These are phyloP conservation scores for Caenorhabditis tropicalis DNA, from an alignment of 1,140 invertebrate genomes.

Conservation along the genomic window DNA sequence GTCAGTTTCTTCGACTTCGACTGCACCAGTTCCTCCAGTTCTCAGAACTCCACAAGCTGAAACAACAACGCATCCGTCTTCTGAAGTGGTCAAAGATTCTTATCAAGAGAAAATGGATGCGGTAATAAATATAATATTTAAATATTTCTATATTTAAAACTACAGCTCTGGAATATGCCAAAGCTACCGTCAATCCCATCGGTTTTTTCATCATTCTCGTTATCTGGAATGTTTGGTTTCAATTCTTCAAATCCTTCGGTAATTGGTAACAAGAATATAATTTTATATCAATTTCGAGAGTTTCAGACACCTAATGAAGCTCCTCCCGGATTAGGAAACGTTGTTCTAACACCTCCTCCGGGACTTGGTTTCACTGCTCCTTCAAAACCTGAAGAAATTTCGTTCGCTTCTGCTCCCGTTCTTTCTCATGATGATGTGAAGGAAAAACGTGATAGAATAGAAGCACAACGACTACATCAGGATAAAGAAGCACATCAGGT, in stretches of 20 bases:
- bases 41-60: neutral
- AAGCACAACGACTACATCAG: neutral
- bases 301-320: neutral
- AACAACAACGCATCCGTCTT: neutral
- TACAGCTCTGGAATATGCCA: slow-evolving; percentile 20
- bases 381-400: neutral
- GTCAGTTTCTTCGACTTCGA: neutral
- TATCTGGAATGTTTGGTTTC: neutral
- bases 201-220: neutral
- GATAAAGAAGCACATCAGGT: neutral
- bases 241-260: neutral
- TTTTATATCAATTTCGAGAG: neutral
- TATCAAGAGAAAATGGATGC: slow-evolving; percentile 20
- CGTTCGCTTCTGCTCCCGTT: slow-evolving; percentile 1
- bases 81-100: neutral
- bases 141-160: neutral
- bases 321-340: slow-evolving; percentile 2
- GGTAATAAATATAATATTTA: neutral
- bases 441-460: slow-evolving; percentile 10
- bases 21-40: neutral
- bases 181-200: neutral
- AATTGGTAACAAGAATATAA: neutral
- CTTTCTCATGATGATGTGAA: slow-evolving; percentile 13
- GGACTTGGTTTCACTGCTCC: neutral
- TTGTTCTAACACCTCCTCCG: neutral